Evolutionary conservation across 2,113 vertebrate genomes (phyloP), one percentile per base, ranked within the genome.

Genomic region (Piaya cayana): DNA sequence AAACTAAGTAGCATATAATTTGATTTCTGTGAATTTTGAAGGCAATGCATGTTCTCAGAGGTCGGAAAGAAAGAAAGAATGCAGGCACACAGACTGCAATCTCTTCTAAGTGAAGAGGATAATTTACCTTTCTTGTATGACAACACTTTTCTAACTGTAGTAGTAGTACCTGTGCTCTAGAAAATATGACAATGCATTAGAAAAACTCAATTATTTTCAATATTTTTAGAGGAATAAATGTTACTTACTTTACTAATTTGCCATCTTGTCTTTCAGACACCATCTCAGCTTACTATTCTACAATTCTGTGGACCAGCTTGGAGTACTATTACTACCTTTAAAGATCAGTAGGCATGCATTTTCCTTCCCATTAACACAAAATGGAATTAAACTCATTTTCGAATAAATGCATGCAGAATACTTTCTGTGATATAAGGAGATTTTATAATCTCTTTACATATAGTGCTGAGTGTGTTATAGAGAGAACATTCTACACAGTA

Each of bases 21-120:
- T 86, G 47, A 96, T 92, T 97, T 97, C 78, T 53, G 47, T 88
- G 43, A 88, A 92, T 95, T 90, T 27, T 68, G 64, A 94, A 96
- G 92, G 78, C 75, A 77, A 26, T 49, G 47, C 2, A 5, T 90
- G 30, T 37, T 96, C 69, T 64, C 8, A 2, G n/a, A 25, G 78
- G 84, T 93, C 82, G 94, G 52, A 79, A 42, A 75, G 69, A 86
- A 52, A 88, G 64, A 62, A 70, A 42, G 55, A 56, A 86, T 15
- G 47, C 59, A 78, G 39, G 32, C 71, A 78, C 42, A 74, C 19
- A 56, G 53, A 67, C 29, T 77, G 21, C 43, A 88, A 32, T 15
- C 42, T 71, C 22, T 74, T 67, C 52, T 69, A 75, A 74, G 90
- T 16, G 2, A 88, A 55, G 37, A 67, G 34, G 9, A 6, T 14